Conservation (phyloP, 2,888 invertebrate genomes). For the Oscheius sp. region DNA sequence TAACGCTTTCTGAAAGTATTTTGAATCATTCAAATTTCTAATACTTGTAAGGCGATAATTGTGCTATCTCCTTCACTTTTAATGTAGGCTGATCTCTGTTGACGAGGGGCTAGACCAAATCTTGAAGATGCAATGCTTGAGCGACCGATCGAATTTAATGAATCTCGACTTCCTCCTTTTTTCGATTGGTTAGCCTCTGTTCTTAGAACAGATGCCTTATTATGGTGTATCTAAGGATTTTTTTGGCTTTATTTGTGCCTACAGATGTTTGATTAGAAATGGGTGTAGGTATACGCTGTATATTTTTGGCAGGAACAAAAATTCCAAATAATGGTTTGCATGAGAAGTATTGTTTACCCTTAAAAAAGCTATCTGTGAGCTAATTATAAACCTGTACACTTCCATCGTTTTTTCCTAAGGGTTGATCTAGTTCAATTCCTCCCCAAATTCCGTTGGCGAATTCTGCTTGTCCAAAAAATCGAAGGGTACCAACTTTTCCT, state of each 20-base stretch:
- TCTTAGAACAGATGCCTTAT: constrained; percentile 55
- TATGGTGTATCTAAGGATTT: constrained; percentile 53
- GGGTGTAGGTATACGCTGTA: constrained; percentile 71
- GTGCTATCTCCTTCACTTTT: background rate
- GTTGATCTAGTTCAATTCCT: constrained; percentile 91
- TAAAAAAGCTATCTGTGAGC: background rate
- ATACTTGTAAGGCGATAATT: constrained; percentile 5
- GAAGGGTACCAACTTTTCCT: constrained; percentile 71
- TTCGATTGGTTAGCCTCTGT: constrained; percentile 19
- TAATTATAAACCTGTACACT: constrained; percentile 82
- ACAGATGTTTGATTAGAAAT: background rate
- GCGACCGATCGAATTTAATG: constrained; percentile 84
- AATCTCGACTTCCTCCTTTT: constrained; percentile 78
- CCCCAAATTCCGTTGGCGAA: constrained; percentile 88
- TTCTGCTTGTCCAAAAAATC: constrained; percentile 72
- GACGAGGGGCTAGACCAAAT: constrained; percentile 13
- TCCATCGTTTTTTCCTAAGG: constrained; percentile 94
- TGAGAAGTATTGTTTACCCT: constrained; percentile 82
- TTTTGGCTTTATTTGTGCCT: constrained; percentile 9
- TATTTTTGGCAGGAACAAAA: constrained; percentile 90
- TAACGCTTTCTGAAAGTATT: constrained; percentile 80
- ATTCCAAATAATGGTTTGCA: constrained; percentile 89
- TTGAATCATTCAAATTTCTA: background rate
- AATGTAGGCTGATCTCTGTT: background rate
- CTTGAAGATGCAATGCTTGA: constrained; percentile 41